Evolutionary conservation across 2,797 vertebrate species (phyloP).

Genomic region (Decapterus maruadsi): DNA sequence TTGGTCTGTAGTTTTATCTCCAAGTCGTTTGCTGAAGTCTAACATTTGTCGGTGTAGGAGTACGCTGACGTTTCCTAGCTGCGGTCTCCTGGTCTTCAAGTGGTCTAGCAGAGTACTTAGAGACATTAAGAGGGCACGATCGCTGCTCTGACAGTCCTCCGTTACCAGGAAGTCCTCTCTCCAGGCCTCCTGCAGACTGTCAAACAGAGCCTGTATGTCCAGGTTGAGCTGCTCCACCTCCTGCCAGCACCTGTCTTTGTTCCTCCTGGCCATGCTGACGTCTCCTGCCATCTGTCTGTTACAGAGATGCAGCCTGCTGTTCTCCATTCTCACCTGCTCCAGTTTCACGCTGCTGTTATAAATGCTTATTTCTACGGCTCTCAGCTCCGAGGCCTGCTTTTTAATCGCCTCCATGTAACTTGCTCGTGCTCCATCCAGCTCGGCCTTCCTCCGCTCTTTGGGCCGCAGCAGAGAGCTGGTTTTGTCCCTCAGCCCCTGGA

Average conservation of each 20-base stretch:
- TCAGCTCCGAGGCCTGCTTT: conserved; percentile 62
- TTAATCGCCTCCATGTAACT: conserved; percentile 35
- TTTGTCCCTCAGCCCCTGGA: conserved; percentile 46
- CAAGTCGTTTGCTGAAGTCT: conserved; percentile 63
- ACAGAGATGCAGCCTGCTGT: conserved; percentile 75
- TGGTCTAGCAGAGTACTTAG: conserved; percentile 7
- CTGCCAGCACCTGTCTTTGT: conserved; percentile 44
- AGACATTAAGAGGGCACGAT: neutral
- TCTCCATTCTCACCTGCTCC: conserved; percentile 77
- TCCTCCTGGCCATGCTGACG: conserved; percentile 4
- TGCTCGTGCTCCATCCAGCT: conserved; percentile 53
- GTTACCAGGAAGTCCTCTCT: conserved; percentile 19
- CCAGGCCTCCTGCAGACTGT: conserved; percentile 58
- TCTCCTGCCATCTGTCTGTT: conserved; percentile 71
- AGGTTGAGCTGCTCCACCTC: conserved; percentile 35
- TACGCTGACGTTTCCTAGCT: conserved; percentile 15
- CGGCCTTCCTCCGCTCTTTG: conserved; percentile 60
- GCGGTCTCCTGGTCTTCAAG: conserved; percentile 41
- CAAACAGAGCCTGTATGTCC: conserved; percentile 29
- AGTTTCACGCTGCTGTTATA: conserved; percentile 65
- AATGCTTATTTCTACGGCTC: conserved; percentile 63
- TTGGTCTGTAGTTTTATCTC: conserved; percentile 27
- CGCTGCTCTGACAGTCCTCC: conserved; percentile 22
- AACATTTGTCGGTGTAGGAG: conserved; percentile 53
- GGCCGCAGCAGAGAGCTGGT: conserved; percentile 56